Evolutionary conservation across 2,888 invertebrate species (phyloP).

Genomic region (Sinopyrophorus schimmeli): DNA sequence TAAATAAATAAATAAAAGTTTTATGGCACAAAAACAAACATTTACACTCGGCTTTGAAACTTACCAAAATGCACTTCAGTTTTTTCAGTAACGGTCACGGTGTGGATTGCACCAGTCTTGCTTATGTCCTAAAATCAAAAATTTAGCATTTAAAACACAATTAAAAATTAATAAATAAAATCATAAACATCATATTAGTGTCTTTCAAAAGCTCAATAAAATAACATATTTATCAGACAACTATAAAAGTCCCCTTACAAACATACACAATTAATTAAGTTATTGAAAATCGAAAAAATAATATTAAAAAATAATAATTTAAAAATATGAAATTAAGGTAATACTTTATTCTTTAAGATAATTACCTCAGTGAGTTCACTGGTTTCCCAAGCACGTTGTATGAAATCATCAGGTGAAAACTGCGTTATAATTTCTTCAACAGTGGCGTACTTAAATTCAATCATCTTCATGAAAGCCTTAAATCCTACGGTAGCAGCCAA

Average conservation of each 20-base stretch:
- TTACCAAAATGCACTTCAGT: conserved; percentile 57
- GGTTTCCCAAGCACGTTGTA: conserved; percentile 78
- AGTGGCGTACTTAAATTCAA: conserved; percentile 76
- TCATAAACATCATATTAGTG: too few species aligned
- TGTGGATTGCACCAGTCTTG: conserved; percentile 53
- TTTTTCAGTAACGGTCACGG: conserved; percentile 54
- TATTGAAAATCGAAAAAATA: too few species aligned
- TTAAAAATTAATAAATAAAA: conserved; percentile 3
- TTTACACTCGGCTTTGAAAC: too few species aligned
- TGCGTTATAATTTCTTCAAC: conserved; percentile 84
- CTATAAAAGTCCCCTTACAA: too few species aligned
- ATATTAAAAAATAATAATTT: too few species aligned
- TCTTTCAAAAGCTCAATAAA: too few species aligned
- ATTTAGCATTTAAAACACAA: background rate
- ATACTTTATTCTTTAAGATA: conserved; percentile 21
- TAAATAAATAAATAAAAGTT: conserved; percentile 27
- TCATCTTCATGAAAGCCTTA: conserved; percentile 83
- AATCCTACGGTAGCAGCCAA: conserved; percentile 82
- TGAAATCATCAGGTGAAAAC: conserved; percentile 83
- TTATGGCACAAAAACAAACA: conserved; percentile 27
- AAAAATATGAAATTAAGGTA: background rate
- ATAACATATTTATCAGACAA: too few species aligned
- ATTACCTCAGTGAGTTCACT: conserved; percentile 70
- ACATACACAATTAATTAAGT: too few species aligned
- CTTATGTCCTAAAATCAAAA: conserved; percentile 46